Evolutionary conservation across 1,140 invertebrate genomes (phyloP).

Genomic region (Zaprionus capensis): DNA sequence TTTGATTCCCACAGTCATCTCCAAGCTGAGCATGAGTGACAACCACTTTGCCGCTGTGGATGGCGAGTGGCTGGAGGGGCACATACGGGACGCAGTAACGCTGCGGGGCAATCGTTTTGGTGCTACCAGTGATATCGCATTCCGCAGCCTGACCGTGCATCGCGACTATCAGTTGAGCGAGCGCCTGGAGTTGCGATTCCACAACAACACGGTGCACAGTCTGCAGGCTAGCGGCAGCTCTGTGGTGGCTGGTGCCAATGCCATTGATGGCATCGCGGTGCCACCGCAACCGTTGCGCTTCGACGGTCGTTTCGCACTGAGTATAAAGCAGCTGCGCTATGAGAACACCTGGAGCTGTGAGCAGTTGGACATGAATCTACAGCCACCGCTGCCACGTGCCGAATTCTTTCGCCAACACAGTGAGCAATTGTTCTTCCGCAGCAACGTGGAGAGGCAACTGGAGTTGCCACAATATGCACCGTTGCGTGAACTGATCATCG

Average conservation of each 20-base stretch:
- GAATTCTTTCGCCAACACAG: slow-evolving; percentile 70
- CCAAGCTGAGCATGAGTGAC: slow-evolving; percentile 68
- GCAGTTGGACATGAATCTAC: slow-evolving; percentile 57
- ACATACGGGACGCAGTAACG: slow-evolving; percentile 62
- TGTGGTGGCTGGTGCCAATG: neutral
- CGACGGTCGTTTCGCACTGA: slow-evolving; percentile 64
- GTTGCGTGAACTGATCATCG: slow-evolving; percentile 52
- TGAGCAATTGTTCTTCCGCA: slow-evolving; percentile 63
- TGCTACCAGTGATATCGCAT: slow-evolving; percentile 71
- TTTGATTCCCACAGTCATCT: slow-evolving; percentile 53
- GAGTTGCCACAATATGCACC: slow-evolving; percentile 28
- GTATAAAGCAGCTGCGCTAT: slow-evolving; percentile 63
- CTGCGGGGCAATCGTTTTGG: slow-evolving; percentile 75
- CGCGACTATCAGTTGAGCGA: slow-evolving; percentile 74
- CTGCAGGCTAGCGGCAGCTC: slow-evolving; percentile 13
- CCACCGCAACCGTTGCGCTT: slow-evolving; percentile 58
- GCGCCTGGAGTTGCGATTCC: slow-evolving; percentile 73
- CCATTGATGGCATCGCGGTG: neutral
- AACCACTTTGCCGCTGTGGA: slow-evolving; percentile 71
- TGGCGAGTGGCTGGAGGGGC: slow-evolving; percentile 75
- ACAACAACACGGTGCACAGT: slow-evolving; percentile 72
- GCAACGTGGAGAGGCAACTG: neutral
- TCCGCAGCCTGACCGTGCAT: slow-evolving; percentile 69
- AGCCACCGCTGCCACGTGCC: slow-evolving; percentile 59
- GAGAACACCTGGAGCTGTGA: slow-evolving; percentile 67